Evolutionary conservation across 2,888 invertebrate genomes (phyloP).

Genomic region (Pogonocherus hispidulus): DNA sequence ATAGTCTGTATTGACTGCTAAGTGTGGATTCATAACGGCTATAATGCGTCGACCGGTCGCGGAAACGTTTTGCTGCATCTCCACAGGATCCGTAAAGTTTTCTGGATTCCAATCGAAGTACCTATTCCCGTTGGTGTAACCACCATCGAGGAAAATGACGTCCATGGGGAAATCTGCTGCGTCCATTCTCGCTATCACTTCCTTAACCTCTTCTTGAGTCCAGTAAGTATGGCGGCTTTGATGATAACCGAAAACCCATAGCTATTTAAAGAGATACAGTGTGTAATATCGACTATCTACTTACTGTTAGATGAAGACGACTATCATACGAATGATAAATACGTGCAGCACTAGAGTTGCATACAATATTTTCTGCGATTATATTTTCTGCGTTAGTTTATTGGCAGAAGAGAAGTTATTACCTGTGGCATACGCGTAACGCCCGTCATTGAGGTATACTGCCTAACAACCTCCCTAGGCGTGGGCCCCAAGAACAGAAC

Average conservation of each 20-base stretch:
- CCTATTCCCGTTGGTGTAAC: slow-evolving; percentile 91
- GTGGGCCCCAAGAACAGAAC: slow-evolving; percentile 91
- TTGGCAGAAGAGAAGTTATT: too few species aligned
- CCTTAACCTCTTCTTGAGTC: slow-evolving; percentile 90
- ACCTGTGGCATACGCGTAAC: slow-evolving; percentile 84
- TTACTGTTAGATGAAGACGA: too few species aligned
- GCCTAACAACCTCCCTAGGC: slow-evolving; percentile 86
- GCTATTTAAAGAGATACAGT: slow-evolving; percentile 27
- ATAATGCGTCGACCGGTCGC: slow-evolving; percentile 90
- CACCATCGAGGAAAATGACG: slow-evolving; percentile 98
- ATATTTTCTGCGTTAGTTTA: too few species aligned
- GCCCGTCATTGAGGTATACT: slow-evolving; percentile 90
- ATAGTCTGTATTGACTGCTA: slow-evolving; percentile 91
- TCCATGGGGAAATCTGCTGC: slow-evolving; percentile 92
- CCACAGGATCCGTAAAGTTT: slow-evolving; percentile 82
- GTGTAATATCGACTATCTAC: too few species aligned
- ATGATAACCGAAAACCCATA: slow-evolving; percentile 57
- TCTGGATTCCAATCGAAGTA: slow-evolving; percentile 90
- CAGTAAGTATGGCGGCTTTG: slow-evolving; percentile 84
- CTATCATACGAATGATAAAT: too few species aligned
- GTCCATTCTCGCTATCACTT: slow-evolving; percentile 88
- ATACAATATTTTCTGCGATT: too few species aligned
- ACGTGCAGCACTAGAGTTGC: too few species aligned
- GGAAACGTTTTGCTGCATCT: slow-evolving; percentile 90
- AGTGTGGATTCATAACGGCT: slow-evolving; percentile 96